phyloP scores from a whole-genome alignment of 2,113 vertebrate genomes.

The Otus sunia region DNA sequence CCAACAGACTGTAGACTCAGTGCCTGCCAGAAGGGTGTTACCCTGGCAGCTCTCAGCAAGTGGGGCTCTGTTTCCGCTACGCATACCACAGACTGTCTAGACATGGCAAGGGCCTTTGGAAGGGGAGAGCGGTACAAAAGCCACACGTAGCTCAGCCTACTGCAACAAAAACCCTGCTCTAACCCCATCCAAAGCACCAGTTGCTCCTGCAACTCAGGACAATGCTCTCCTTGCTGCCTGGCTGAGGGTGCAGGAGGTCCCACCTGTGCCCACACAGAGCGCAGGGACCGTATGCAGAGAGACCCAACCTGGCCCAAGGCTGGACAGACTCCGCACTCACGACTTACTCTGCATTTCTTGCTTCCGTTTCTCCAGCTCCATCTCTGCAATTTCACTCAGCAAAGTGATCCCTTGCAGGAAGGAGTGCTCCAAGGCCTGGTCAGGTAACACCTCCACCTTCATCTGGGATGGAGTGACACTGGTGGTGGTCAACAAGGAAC shows the following conservation, averaged over 20 bases:
- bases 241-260: background rate
- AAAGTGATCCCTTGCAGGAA: conserved; percentile 92
- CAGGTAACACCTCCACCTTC: conserved; percentile 60
- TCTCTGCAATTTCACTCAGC: conserved; percentile 90
- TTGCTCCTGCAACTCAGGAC: background rate
- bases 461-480: conserved; percentile 8
- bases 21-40: conserved; percentile 61
- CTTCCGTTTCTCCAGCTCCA: conserved; percentile 84
- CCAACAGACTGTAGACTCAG: background rate
- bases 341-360: conserved; percentile 76
- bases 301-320: background rate
- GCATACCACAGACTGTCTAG: conserved; percentile 39
- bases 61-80: conserved; percentile 25
- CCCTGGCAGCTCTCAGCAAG: conserved; percentile 31
- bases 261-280: background rate
- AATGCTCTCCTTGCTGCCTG: background rate
- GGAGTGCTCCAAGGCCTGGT: conserved; percentile 70
- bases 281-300: background rate
- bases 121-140: conserved; percentile 30
- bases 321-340: background rate
- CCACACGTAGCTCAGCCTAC: conserved; percentile 29
- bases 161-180: background rate
- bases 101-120: conserved; percentile 44
- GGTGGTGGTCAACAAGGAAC: conserved; percentile 62
- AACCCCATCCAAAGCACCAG: background rate